Evolutionary conservation across 2,797 vertebrate species (phyloP).

Genomic region (Syngnathus acus): DNA sequence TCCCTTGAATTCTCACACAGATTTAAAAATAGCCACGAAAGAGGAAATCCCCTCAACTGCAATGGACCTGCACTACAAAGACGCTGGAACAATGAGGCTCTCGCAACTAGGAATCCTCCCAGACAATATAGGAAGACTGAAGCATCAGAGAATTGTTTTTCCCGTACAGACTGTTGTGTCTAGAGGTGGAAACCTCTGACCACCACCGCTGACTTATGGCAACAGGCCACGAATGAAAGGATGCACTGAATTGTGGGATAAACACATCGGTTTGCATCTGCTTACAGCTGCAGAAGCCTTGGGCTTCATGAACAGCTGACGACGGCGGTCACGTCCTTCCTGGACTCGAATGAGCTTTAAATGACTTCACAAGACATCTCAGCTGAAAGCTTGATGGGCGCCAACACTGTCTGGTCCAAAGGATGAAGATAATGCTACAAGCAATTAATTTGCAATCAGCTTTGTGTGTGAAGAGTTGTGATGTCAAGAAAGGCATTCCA

Average conservation of each 20-base stretch:
- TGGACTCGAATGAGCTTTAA: conserved; percentile 34
- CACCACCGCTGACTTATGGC: conserved; percentile 56
- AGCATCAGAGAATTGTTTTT: conserved; percentile 68
- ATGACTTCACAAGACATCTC: conserved; percentile 41
- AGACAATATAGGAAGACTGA: conserved; percentile 73
- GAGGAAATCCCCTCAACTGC: conserved; percentile 68
- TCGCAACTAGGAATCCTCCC: conserved; percentile 66
- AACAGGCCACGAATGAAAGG: conserved; percentile 60
- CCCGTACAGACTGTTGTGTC: conserved; percentile 73
- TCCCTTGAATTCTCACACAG: conserved; percentile 60
- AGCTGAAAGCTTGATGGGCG: conserved; percentile 30
- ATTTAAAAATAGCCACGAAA: conserved; percentile 67
- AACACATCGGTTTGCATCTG: conserved; percentile 15
- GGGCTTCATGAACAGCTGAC: no score
- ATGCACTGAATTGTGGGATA: conserved; percentile 47
- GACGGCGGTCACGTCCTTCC: no score
- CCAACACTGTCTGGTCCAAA: conserved; percentile 13
- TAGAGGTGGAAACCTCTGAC: conserved; percentile 65
- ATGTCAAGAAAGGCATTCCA: background rate
- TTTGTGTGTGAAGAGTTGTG: conserved; percentile 8
- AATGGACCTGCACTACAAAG: conserved; percentile 70
- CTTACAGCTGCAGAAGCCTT: background rate
- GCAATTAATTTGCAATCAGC: conserved; percentile 27
- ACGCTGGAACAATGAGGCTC: conserved; percentile 66
- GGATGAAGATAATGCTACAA: conserved; percentile 19